Conservation (phyloP, 2,888 invertebrate species). For the Pediacus dermestoides region DNA sequence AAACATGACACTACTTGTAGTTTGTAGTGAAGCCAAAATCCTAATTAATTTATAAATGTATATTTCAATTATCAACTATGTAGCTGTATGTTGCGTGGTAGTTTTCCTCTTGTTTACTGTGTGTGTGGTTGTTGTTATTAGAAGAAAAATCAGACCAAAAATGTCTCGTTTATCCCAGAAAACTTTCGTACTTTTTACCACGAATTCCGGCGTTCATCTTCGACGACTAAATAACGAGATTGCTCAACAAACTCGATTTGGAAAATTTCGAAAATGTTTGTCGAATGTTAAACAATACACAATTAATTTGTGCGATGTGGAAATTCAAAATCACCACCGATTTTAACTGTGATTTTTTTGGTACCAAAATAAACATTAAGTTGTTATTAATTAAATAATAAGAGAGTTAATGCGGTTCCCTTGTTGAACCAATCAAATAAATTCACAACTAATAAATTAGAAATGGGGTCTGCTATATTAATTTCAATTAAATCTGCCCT, state of each 20-base stretch:
- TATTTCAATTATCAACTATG: not conserved
- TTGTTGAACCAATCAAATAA: no score
- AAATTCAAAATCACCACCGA: slow-evolving; percentile 3
- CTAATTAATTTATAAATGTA: no score
- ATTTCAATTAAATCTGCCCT: no score
- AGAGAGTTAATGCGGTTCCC: no score
- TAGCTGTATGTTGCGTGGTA: not conserved
- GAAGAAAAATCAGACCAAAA: not conserved
- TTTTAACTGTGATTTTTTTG: slow-evolving; percentile 5
- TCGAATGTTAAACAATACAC: not conserved
- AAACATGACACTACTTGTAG: not conserved
- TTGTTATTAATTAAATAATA: no score
- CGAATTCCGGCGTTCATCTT: slow-evolving; percentile 3
- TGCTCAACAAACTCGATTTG: not conserved
- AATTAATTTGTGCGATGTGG: slow-evolving; percentile 1
- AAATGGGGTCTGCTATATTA: no score
- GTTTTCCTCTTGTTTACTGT: slow-evolving; percentile 1
- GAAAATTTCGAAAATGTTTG: no score
- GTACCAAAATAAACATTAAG: no score
- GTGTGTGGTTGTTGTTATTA: not conserved
- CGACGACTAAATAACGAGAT: not conserved
- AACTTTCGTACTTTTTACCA: slow-evolving; percentile 2
- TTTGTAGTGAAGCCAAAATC: no score
- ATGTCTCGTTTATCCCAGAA: not conserved
- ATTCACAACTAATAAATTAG: no score